Percentiles rank a stretch among this genome's conserved stretches.
Conservation (phyloP, 2,797 vertebrate genomes). For the Notolabrus celidotus region DNA sequence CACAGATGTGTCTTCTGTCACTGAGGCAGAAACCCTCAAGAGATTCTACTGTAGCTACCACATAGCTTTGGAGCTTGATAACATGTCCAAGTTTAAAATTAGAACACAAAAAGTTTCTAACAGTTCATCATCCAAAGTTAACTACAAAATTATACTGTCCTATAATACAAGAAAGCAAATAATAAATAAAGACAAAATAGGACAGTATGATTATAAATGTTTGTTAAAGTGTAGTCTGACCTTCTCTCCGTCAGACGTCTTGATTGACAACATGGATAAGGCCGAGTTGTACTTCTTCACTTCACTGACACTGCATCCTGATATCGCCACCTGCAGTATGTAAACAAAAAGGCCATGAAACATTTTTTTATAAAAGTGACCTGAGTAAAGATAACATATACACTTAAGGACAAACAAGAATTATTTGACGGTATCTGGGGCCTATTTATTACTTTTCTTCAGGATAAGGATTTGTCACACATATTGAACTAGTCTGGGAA, state of each 20-base stretch:
- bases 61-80: conserved; percentile 1
- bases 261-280: conserved; percentile 87
- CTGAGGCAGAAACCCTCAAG: background rate
- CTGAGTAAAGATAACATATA: too few relatives aligned
- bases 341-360: background rate
- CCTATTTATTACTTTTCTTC: too few relatives aligned
- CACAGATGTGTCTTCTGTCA: background rate
- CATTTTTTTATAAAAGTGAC: background rate
- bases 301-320: conserved; percentile 62
- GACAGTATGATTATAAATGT: background rate
- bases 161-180: background rate
- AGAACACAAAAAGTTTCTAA: background rate
- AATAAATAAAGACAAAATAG: background rate
- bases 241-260: conserved; percentile 85
- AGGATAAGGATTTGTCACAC: too few relatives aligned
- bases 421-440: too few relatives aligned
- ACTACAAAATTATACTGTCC: background rate
- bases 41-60: background rate
- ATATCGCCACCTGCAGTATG: conserved; percentile 81
- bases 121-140: background rate
- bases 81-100: background rate
- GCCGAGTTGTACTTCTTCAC: conserved; percentile 87
- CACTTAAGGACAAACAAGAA: too few relatives aligned
- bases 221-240: conserved; percentile 69
- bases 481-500: too few relatives aligned